Percentiles rank a stretch among this genome's conserved stretches.
Conservation (phyloP, 2,797 vertebrate species). For the Sciurus carolinensis region DNA sequence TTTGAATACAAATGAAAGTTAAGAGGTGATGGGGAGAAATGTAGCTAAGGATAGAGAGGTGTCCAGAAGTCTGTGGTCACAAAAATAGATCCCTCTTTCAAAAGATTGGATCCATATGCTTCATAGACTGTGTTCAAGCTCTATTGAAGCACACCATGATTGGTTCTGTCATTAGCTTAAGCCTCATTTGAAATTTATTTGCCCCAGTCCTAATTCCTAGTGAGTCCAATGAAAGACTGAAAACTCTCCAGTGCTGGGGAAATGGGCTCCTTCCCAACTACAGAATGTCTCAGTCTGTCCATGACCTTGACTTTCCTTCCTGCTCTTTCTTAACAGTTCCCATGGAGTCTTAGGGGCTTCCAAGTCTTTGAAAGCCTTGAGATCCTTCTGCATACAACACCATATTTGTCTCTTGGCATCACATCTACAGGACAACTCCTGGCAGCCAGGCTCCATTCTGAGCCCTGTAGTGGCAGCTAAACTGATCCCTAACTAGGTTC, state of each 20-base stretch:
- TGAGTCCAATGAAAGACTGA: not conserved
- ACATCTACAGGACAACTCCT: not conserved
- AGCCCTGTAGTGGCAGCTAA: not conserved
- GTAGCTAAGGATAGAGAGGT: not conserved
- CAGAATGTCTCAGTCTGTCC: not conserved
- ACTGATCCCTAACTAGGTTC: not conserved
- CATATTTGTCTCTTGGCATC: not conserved
- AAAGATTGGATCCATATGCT: not conserved
- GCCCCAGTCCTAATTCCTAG: not conserved
- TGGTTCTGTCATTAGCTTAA: not conserved
- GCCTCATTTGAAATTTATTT: not conserved
- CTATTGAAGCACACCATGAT: not conserved
- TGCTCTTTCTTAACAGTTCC: not conserved
- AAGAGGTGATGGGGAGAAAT: not conserved
- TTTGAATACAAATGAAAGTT: constrained; percentile 71
- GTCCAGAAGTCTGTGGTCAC: rapidly evolving
- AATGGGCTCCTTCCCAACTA: not conserved
- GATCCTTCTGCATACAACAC: not conserved
- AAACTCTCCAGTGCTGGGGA: not conserved
- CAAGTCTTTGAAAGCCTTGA: not conserved
- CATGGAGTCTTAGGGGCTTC: not conserved
- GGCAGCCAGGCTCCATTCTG: not conserved
- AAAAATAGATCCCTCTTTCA: not conserved
- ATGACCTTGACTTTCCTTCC: not conserved
- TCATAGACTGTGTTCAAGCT: not conserved